These are phyloP conservation scores for Scolopax bukidnonensis DNA, from an alignment of 2,797 vertebrate species.

Conservation along the genomic window DNA sequence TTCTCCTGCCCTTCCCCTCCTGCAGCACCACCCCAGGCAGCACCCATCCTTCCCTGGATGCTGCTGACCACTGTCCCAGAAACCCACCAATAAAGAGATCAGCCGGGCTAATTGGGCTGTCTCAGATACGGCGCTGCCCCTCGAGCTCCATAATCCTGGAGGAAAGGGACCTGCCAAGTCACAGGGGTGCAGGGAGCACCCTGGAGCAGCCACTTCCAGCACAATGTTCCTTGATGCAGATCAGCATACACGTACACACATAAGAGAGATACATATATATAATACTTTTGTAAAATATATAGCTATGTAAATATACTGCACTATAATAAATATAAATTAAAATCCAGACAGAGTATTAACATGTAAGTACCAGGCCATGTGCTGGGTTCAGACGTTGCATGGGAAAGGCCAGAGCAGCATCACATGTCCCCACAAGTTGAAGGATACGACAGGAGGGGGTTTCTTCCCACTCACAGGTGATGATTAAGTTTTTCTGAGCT, in stretches of 20 bases:
- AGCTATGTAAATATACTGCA: too few relatives aligned
- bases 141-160: not conserved
- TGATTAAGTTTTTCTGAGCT: conserved; percentile 62
- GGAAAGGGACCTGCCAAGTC: not conserved
- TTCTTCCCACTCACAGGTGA: conserved; percentile 39
- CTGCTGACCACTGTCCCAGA: not conserved
- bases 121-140: not conserved
- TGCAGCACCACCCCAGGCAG: accelerated
- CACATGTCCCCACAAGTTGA: not conserved
- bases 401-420: not conserved
- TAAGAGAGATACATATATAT: not conserved
- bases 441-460: not conserved
- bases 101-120: not conserved
- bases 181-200: accelerated
- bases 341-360: not conserved
- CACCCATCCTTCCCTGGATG: accelerated
- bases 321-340: not conserved
- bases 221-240: not conserved
- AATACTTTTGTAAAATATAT: not conserved
- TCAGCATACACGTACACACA: not conserved
- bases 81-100: accelerated
- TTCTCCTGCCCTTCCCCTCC: not conserved
- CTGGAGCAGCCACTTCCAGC: not conserved
- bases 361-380: not conserved
- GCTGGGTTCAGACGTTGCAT: not conserved